Percentiles rank a stretch among this genome's conserved stretches.
These are phyloP conservation scores for Gymnorhina tibicen DNA, from an alignment of 2,113 vertebrate species.

Conservation along the genomic window DNA sequence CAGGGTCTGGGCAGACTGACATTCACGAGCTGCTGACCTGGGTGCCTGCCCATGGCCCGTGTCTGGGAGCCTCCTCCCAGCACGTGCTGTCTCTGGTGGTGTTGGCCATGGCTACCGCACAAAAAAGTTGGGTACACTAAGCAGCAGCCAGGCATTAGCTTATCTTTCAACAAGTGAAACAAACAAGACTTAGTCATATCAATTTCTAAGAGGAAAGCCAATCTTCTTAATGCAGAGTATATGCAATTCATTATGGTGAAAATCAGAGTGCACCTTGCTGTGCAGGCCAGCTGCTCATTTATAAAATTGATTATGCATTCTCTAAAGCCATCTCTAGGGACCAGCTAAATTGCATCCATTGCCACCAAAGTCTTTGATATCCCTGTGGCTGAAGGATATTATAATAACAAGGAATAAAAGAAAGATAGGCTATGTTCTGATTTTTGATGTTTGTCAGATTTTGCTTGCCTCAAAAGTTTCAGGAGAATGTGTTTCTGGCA, in stretches of 20 bases:
- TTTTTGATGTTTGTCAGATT: not conserved
- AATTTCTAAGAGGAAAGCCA: not conserved
- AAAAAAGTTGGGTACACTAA: not conserved
- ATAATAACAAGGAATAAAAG: not conserved
- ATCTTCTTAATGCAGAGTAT: not conserved
- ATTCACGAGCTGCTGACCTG: accelerated
- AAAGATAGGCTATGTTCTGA: not conserved
- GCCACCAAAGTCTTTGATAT: not conserved
- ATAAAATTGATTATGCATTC: conserved; percentile 17
- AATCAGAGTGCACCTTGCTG: not conserved
- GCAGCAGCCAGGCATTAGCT: too few species aligned
- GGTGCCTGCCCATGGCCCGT: accelerated
- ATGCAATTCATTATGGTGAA: not conserved
- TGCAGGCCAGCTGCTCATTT: conserved; percentile 34
- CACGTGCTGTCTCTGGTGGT: accelerated
- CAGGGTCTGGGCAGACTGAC: not conserved
- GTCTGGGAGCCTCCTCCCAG: not conserved
- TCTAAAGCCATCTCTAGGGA: conserved; percentile 16
- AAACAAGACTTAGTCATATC: not conserved
- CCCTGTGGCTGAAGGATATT: not conserved
- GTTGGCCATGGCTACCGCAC: accelerated
- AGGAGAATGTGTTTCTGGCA: not conserved
- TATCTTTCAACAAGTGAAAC: not conserved
- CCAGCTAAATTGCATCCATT: not conserved
- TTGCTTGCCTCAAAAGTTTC: not conserved